phyloP scores from a whole-genome alignment of 37 sponge, comb jelly and placozoan species.

The Aphrocallistes beatrix region DNA sequence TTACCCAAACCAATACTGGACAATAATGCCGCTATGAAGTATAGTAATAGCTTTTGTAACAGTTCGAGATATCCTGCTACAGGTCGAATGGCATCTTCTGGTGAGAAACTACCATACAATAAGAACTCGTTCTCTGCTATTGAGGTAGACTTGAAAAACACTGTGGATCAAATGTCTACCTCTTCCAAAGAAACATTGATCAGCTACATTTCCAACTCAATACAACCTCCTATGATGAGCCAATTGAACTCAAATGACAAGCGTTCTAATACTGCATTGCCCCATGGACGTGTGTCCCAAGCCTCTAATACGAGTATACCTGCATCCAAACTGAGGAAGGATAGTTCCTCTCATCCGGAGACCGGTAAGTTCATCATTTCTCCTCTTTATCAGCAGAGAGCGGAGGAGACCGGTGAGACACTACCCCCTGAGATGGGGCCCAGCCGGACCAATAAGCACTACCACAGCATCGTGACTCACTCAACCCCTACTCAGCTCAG shows the following conservation, averaged over 20 bases:
- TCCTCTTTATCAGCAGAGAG: not conserved
- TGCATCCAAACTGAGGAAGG: not conserved
- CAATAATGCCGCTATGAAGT: not conserved
- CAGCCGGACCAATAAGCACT: not conserved
- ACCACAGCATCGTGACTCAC: not conserved
- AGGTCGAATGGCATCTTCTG: not conserved
- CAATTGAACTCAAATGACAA: not conserved
- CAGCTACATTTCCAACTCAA: not conserved
- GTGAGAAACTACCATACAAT: not conserved
- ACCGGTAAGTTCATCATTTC: not conserved
- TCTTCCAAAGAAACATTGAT: not conserved
- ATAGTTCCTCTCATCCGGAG: not conserved
- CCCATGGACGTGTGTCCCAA: not conserved
- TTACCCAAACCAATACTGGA: not conserved
- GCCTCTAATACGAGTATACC: not conserved
- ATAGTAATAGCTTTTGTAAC: not conserved
- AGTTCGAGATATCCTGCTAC: not conserved
- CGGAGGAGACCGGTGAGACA: not conserved
- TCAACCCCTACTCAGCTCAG: not conserved
- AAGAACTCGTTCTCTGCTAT: not conserved
- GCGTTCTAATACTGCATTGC: too few species aligned
- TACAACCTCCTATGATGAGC: not conserved
- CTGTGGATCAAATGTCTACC: not conserved
- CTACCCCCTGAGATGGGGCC: not conserved
- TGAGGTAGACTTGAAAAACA: not conserved